Evolutionary conservation across 2,888 invertebrate genomes (phyloP), one percentile per base, ranked within the genome.

Genomic region (Stenolophus ochropezus): DNA sequence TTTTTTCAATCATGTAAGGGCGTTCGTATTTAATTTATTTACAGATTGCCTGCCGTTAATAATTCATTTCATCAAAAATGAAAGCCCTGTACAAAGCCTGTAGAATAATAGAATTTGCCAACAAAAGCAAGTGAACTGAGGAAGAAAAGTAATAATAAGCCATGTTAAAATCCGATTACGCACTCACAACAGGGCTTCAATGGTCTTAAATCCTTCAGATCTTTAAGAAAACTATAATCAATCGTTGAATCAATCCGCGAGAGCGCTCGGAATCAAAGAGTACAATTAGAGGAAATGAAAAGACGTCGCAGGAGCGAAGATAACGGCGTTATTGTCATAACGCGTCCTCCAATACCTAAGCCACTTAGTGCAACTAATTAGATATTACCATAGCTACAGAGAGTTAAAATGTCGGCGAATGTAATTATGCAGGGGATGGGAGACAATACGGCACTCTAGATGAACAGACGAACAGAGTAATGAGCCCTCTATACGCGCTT

Each of bases 371-470:
- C 82, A 83, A 84, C 85, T 86, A 87, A 86, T 86, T 86, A 85
- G 86, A 85, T 86, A 86, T 86, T 85, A 85, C 86, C 85, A 86
- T 86, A 85, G 86, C 85, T 85, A 87, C 86, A 58, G 56, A 56
- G 14, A 80, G 80, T 73, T 73, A 73, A 80, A 80, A 80, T 73
- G 80, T 73, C 51, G 69, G 79, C 49, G 53, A 79, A 79, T 79
- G 79, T 79, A 79, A 79, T 79, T 79, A 79, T 49, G 42, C 2
- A 8, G 2, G 33, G 65, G 33, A 33, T 18, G n/a, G 65, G n/a
- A n/a, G 65, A 83, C 82, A 83, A 85, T 85, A 84, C 84, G 84
- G 83, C 83, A 85, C 85, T 85, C 23, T 85, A 84, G 83, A 74
- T 83, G 83, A 83, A 84, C 84, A 84, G 84, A 83, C 61, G 82